Percentiles rank a stretch among this genome's conserved stretches.
Evolutionary conservation across 2,888 invertebrate genomes (phyloP).

Genomic region (Tenodera sinensis): DNA sequence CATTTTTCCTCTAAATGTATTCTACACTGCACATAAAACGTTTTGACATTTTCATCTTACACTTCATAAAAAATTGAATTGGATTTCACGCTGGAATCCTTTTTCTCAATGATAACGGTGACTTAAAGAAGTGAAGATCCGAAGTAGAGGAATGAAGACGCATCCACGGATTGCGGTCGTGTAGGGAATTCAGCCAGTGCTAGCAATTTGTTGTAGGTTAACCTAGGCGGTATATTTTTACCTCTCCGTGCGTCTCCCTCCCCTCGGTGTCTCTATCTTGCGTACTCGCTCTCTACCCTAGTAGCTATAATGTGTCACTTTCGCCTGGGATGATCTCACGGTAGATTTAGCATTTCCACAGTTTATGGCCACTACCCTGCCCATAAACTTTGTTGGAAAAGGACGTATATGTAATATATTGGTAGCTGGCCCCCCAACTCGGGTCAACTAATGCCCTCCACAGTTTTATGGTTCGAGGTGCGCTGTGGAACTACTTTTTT

Average conservation of each 20-base stretch:
- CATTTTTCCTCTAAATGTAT: too few species aligned
- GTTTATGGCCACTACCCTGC: conserved; percentile 46
- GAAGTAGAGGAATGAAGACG: neutral
- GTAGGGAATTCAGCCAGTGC: neutral
- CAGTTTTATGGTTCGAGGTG: conserved; percentile 2
- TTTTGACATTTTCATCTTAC: too few species aligned
- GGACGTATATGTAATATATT: conserved; percentile 15
- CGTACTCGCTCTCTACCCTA: conserved; percentile 11
- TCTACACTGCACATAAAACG: too few species aligned
- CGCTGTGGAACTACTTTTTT: neutral
- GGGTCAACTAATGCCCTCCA: neutral
- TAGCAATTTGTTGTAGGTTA: neutral
- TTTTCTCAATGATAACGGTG: too few species aligned
- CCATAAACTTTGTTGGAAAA: conserved; percentile 43
- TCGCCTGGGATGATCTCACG: conserved; percentile 48
- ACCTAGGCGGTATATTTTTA: neutral
- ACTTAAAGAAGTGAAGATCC: too few species aligned
- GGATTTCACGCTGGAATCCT: too few species aligned
- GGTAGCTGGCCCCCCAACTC: neutral
- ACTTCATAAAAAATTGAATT: too few species aligned
- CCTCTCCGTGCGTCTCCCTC: neutral
- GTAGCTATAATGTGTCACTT: conserved; percentile 46
- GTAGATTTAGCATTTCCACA: conserved; percentile 48
- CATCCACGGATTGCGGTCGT: neutral
- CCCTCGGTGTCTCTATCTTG: neutral